Evolutionary conservation across 2,113 vertebrate species (phyloP).

Genomic region (Rhagologus leucostigma): DNA sequence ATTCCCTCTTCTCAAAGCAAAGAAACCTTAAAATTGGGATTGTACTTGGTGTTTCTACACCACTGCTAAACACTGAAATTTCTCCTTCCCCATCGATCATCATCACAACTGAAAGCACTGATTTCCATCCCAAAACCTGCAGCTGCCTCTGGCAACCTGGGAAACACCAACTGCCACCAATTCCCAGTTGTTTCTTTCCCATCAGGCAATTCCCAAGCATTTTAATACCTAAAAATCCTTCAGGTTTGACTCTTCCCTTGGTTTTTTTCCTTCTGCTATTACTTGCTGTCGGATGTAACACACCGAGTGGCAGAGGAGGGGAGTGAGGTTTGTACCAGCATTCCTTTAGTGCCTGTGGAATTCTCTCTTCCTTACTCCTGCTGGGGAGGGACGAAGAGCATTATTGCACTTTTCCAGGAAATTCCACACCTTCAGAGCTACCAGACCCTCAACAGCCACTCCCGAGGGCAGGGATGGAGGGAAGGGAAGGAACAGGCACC

Average conservation of each 20-base stretch:
- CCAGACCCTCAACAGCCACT: fast-evolving
- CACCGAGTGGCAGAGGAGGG: background rate
- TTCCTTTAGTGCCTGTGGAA: background rate
- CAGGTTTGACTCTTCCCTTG: too few species aligned
- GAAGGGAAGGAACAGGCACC: background rate
- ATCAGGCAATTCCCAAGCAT: background rate
- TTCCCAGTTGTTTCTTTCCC: background rate
- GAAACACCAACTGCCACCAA: background rate
- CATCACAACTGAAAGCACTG: background rate
- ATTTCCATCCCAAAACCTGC: background rate
- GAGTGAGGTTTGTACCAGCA: background rate
- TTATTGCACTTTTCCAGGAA: background rate
- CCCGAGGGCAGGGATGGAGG: background rate
- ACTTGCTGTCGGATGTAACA: fast-evolving
- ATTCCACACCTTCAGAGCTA: background rate
- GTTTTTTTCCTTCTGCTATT: fast-evolving
- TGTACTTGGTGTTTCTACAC: background rate
- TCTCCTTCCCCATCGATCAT: background rate
- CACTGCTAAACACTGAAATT: fast-evolving
- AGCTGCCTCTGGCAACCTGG: background rate
- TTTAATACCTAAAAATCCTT: background rate
- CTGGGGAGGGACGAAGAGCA: background rate
- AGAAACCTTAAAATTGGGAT: background rate
- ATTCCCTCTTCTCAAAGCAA: background rate
- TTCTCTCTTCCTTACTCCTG: background rate